Base-by-base conservation (phyloP, 2,888 invertebrate genomes). In the Caenorhabditis imperialis region DNA sequence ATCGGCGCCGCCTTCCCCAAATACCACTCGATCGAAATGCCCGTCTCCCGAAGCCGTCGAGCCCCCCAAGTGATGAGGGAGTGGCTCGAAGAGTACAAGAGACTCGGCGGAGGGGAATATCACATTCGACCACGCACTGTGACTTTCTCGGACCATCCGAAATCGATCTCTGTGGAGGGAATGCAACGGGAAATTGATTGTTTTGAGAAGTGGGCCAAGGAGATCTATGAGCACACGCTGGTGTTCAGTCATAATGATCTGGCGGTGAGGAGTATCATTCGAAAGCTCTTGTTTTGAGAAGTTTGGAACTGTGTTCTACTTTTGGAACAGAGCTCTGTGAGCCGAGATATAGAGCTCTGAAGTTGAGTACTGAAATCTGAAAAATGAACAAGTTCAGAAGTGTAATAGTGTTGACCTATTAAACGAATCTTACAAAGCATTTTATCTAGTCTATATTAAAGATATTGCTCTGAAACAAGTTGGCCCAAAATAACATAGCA, bases 211-310 rank as follows among this genome's bases (percentile, higher is more conserved):
- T 50, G 48, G 65, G 40, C 55, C 0, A 50, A 35, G 16, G 53
- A 40, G 10, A 3, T 55, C 3, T 65, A 40, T n/a, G 55, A 48
- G 30, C 38, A 65, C 23, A 57, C 65, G 16, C 14, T 65, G 1
- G 65, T 65, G 23, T 65, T 50, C 37, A 30, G 55, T 25, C 55
- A 65, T 23, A 65, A 65, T 16, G 65, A 65, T 44, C 33, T 65
- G 22, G 48, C 65, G 18, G 63, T 63, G 0, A 44, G 42, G n/a
- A n/a, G n/a, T n/a, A n/a, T n/a, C n/a, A n/a, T n/a, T n/a, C n/a
- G n/a, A n/a, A n/a, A n/a, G n/a, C n/a, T n/a, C n/a, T n/a, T n/a
- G n/a, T n/a, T n/a, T n/a, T n/a, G n/a, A n/a, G n/a, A n/a, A n/a
- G n/a, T n/a, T n/a, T n/a, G n/a, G n/a, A n/a, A n/a, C n/a, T n/a